phyloP scores from a whole-genome alignment of 1,140 invertebrate genomes.

The Ectropis grisescens region DNA sequence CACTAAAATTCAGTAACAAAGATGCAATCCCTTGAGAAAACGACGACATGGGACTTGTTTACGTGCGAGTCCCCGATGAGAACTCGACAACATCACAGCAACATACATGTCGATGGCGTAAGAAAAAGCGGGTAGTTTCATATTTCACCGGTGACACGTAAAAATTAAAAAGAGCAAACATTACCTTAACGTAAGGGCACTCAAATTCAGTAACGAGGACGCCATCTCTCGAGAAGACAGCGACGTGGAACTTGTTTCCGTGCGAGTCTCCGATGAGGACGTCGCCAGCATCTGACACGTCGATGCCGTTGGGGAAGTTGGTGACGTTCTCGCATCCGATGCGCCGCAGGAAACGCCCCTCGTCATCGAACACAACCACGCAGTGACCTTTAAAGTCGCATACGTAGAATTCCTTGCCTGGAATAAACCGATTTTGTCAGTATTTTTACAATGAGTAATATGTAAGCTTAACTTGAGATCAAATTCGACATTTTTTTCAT shows the following conservation, averaged over 20 bases:
- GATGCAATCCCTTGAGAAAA: too few species aligned
- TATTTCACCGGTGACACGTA: too few species aligned
- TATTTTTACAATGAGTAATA: not conserved
- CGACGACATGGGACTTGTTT: too few species aligned
- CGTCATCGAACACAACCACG: conserved; percentile 94
- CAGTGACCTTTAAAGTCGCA: conserved; percentile 99
- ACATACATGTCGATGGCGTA: too few species aligned
- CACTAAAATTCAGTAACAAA: too few species aligned
- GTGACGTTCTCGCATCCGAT: conserved; percentile 96
- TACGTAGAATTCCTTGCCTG: conserved; percentile 95
- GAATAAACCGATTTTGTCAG: conserved; percentile 32
- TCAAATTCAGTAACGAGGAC: conserved; percentile 93
- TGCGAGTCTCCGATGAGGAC: conserved; percentile 97
- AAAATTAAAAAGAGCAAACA: too few species aligned
- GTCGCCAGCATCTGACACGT: conserved; percentile 96
- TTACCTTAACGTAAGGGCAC: conserved; percentile 95
- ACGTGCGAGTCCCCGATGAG: too few species aligned
- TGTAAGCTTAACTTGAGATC: too few species aligned
- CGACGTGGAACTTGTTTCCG: conserved; percentile 97
- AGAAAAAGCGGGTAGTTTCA: too few species aligned
- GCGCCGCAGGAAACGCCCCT: conserved; percentile 90
- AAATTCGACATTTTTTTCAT: too few species aligned
- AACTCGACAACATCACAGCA: too few species aligned
- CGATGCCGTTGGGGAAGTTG: conserved; percentile 97
- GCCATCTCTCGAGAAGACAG: conserved; percentile 91